These are phyloP conservation scores for Amblyopsis rosae DNA, from an alignment of 2,113 vertebrate species.

Conservation along the genomic window DNA sequence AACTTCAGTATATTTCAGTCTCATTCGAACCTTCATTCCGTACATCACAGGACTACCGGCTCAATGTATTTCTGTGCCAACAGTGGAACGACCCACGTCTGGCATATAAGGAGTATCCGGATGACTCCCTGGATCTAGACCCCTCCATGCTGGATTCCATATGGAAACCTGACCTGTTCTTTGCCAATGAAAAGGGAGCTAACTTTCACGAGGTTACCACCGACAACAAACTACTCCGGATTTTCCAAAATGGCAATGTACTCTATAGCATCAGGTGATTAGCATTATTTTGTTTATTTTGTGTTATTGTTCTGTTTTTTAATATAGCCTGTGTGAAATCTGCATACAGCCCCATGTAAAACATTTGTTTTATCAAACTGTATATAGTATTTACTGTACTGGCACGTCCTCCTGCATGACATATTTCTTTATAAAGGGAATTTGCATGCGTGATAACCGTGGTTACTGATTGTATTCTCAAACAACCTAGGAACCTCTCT, in stretches of 20 bases:
- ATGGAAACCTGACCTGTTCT: constrained; percentile 96
- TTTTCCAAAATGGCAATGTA: constrained; percentile 94
- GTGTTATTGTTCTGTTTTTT: too few relatives aligned
- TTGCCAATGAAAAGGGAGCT: constrained; percentile 94
- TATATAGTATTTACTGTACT: not conserved
- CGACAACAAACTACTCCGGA: constrained; percentile 92
- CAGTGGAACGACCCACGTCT: constrained; percentile 95
- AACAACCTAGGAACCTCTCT: not conserved
- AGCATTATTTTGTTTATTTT: not conserved
- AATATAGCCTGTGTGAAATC: not conserved
- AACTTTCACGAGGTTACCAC: constrained; percentile 94
- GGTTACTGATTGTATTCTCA: not conserved
- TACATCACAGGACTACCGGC: constrained; percentile 83
- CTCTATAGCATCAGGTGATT: constrained; percentile 94
- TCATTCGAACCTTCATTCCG: not conserved
- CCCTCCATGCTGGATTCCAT: constrained; percentile 96
- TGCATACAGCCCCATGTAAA: not conserved
- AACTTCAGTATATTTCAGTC: not conserved
- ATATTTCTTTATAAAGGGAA: not conserved
- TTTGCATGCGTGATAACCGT: not conserved
- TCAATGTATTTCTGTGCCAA: constrained; percentile 92
- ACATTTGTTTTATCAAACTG: not conserved
- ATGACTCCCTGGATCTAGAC: constrained; percentile 90
- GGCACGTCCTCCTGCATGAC: not conserved
- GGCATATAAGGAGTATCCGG: constrained; percentile 90